A percentile compares a stretch with the other conserved stretches of the same genome.
phyloP scores from a whole-genome alignment of 2,797 vertebrate genomes.

The Falco columbarius region DNA sequence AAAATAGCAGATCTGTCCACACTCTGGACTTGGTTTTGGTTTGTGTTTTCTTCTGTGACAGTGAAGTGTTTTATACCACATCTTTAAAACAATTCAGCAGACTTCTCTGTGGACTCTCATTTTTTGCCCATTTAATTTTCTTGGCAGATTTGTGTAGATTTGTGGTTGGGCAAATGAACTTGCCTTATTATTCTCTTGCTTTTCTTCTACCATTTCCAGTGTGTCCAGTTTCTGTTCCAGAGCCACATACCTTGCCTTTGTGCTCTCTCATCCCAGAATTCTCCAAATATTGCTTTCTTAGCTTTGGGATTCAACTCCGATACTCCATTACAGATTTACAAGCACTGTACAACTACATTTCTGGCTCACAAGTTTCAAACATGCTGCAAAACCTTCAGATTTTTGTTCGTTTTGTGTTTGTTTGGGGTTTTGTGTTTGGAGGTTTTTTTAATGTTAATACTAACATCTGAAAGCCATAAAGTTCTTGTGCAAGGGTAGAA shows the following conservation, averaged over 20 bases:
- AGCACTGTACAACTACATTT: not conserved
- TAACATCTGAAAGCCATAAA: not conserved
- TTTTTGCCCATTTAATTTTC: not conserved
- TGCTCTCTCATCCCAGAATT: not conserved
- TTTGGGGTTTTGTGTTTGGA: not conserved
- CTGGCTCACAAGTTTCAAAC: not conserved
- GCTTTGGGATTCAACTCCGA: not conserved
- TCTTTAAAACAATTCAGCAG: not conserved
- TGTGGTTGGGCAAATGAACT: not conserved
- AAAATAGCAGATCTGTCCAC: not conserved
- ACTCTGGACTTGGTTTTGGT: not conserved
- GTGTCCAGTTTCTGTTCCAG: not conserved
- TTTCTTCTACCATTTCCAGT: not conserved
- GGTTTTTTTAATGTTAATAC: not conserved
- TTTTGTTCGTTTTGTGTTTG: not conserved
- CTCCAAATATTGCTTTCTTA: not conserved
- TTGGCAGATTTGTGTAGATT: not conserved
- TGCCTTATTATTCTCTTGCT: not conserved
- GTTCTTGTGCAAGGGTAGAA: not conserved
- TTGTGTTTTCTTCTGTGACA: not conserved
- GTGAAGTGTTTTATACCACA: not conserved
- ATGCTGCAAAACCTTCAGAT: not conserved
- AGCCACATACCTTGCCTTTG: fast-evolving
- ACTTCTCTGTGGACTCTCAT: not conserved
- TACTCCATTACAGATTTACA: not conserved